Percentiles rank a stretch among this genome's conserved stretches.
phyloP scores from a whole-genome alignment of 2,797 vertebrate species.

The Amblyraja radiata region DNA sequence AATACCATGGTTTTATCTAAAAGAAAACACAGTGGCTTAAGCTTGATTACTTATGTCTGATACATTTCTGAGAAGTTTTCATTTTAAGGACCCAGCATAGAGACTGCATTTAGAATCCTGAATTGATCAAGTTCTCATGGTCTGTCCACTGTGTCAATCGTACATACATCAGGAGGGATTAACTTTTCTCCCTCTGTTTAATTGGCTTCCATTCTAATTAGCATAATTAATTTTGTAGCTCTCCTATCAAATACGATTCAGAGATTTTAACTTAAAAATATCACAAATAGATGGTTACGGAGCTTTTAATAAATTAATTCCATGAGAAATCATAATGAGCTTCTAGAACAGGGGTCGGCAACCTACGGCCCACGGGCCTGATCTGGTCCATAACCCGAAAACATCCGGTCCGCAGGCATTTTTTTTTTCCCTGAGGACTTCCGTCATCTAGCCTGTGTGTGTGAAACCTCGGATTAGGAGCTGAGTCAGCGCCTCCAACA shows the following conservation, averaged over 20 bases:
- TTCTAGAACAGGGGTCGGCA: no score
- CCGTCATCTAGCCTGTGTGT: no score
- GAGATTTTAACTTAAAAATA: neutral
- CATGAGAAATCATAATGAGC: neutral
- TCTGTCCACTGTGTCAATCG: neutral
- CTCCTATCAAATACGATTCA: neutral
- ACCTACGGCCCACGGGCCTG: no score
- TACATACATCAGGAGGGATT: neutral
- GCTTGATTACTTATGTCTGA: neutral
- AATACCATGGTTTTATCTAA: constrained; percentile 94
- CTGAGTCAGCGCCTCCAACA: no score
- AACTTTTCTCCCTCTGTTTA: neutral
- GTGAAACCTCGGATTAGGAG: no score
- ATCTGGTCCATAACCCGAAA: no score
- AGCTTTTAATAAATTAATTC: neutral
- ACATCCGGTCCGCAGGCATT: no score
- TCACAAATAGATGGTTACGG: neutral
- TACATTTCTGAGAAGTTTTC: neutral
- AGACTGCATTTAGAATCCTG: neutral
- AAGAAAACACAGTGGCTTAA: constrained; percentile 38
- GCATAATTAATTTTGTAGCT: neutral
- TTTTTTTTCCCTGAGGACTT: no score
- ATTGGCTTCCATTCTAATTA: neutral
- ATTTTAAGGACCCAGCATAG: neutral
- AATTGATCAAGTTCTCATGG: neutral